These are phyloP conservation scores for Drosophila meridiana DNA, from an alignment of 2,888 invertebrate genomes.

Conservation along the genomic window DNA sequence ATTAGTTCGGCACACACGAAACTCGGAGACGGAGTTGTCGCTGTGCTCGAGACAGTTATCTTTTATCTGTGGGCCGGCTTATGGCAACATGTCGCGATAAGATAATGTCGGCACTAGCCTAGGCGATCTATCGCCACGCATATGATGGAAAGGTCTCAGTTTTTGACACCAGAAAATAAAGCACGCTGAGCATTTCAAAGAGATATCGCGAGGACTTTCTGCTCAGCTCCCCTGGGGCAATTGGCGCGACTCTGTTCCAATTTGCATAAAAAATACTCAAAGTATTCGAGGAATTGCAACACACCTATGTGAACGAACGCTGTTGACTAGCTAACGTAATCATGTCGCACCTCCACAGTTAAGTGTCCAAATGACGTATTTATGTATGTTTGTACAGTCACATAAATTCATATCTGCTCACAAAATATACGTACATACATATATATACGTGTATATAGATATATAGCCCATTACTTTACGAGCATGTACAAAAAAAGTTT, in stretches of 20 bases:
- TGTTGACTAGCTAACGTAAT: slow-evolving; percentile 49
- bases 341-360: slow-evolving; percentile 50
- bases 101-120: slow-evolving; percentile 49
- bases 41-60: slow-evolving; percentile 12
- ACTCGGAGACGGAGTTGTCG: slow-evolving; percentile 4
- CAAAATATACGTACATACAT: background rate
- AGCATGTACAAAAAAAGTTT: slow-evolving; percentile 16
- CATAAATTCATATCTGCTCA: slow-evolving; percentile 49
- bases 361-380: slow-evolving; percentile 26
- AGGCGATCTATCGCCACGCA: slow-evolving; percentile 38
- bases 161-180: background rate
- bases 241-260: slow-evolving; percentile 18
- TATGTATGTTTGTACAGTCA: slow-evolving; percentile 2
- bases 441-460: background rate
- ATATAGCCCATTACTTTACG: slow-evolving; percentile 34
- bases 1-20: slow-evolving; percentile 51
- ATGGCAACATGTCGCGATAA: slow-evolving; percentile 62
- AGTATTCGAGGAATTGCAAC: slow-evolving; percentile 65
- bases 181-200: background rate
- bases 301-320: slow-evolving; percentile 48
- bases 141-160: slow-evolving; percentile 44
- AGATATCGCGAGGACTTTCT: slow-evolving; percentile 34
- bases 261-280: slow-evolving; percentile 45
- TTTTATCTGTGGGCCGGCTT: slow-evolving; percentile 71
- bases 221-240: background rate